Evolutionary conservation across 1,140 invertebrate genomes (phyloP).

Genomic region (Melitaea cinxia): DNA sequence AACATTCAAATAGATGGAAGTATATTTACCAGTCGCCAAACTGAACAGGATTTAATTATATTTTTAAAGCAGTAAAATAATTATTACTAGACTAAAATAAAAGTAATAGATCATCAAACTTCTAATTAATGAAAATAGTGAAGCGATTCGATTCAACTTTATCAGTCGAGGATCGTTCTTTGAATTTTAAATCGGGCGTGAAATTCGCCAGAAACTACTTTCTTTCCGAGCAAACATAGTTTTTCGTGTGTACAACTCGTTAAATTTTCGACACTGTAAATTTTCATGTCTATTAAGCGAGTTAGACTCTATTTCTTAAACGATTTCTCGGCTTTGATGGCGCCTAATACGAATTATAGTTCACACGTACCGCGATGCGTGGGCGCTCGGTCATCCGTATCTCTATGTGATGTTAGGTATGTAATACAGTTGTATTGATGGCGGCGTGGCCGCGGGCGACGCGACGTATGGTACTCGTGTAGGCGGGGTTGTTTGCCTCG

Average conservation of each 20-base stretch:
- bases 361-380: slow-evolving; percentile 49
- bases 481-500: slow-evolving; percentile 76
- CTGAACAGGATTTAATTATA: slow-evolving; percentile 18
- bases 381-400: slow-evolving; percentile 46
- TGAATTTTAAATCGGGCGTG: slow-evolving; percentile 49
- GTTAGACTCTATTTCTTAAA: slow-evolving; percentile 43
- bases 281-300: slow-evolving; percentile 38
- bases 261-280: slow-evolving; percentile 32
- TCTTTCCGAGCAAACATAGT: slow-evolving; percentile 33
- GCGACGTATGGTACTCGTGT: slow-evolving; percentile 44
- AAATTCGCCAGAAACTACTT: slow-evolving; percentile 46
- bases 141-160: slow-evolving; percentile 48
- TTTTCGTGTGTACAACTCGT: slow-evolving; percentile 24
- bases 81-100: slow-evolving; percentile 35
- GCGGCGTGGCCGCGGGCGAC: slow-evolving; percentile 30
- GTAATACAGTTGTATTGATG: slow-evolving; percentile 36
- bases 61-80: slow-evolving; percentile 27
- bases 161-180: slow-evolving; percentile 44
- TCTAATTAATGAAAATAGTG: slow-evolving; percentile 59
- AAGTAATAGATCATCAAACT: slow-evolving; percentile 62
- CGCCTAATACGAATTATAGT: slow-evolving; percentile 51
- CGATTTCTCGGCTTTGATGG: slow-evolving; percentile 45
- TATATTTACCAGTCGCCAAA: slow-evolving; percentile 14
- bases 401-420: slow-evolving; percentile 39
- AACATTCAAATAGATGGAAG: slow-evolving; percentile 7